phyloP scores from a whole-genome alignment of 2,113 vertebrate genomes.

The Anguilla rostrata region DNA sequence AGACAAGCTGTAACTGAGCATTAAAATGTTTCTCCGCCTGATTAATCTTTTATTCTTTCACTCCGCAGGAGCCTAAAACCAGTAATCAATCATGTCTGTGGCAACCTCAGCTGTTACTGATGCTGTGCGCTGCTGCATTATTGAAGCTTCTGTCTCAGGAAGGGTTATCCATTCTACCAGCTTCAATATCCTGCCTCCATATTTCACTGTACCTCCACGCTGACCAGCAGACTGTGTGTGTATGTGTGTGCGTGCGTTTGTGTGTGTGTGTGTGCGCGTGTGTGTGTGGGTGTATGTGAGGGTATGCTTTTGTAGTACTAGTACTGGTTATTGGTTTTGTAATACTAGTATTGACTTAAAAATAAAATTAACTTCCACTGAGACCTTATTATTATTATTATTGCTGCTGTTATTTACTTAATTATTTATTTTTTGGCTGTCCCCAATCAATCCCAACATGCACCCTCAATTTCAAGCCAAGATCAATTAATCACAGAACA shows the following conservation, averaged over 20 bases:
- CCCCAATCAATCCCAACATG: too few species aligned
- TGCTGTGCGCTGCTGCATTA: constrained; percentile 46
- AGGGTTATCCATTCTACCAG: constrained; percentile 38
- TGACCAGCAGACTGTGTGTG: not conserved
- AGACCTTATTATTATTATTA: too few species aligned
- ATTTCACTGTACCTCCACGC: constrained; percentile 33
- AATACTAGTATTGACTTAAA: too few species aligned
- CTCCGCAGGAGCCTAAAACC: constrained; percentile 42
- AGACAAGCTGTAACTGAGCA: constrained; percentile 16
- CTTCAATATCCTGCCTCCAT: constrained; percentile 48
- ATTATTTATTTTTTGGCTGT: too few species aligned
- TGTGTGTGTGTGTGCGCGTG: not conserved
- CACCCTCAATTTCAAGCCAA: not conserved
- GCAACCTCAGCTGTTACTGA: constrained; percentile 41
- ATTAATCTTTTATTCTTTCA: constrained; percentile 48
- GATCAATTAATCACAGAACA: too few species aligned
- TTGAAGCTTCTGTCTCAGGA: constrained; percentile 48
- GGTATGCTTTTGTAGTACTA: not conserved
- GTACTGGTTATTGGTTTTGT: too few species aligned
- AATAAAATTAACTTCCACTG: too few species aligned
- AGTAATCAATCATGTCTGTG: constrained; percentile 45
- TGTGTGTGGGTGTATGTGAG: not conserved
- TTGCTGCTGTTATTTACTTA: too few species aligned
- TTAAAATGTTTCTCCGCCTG: constrained; percentile 30
- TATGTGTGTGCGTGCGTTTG: not conserved